These are phyloP conservation scores for Spatulosminthurus flaviceps DNA, from an alignment of 2,888 invertebrate species.

Conservation along the genomic window DNA sequence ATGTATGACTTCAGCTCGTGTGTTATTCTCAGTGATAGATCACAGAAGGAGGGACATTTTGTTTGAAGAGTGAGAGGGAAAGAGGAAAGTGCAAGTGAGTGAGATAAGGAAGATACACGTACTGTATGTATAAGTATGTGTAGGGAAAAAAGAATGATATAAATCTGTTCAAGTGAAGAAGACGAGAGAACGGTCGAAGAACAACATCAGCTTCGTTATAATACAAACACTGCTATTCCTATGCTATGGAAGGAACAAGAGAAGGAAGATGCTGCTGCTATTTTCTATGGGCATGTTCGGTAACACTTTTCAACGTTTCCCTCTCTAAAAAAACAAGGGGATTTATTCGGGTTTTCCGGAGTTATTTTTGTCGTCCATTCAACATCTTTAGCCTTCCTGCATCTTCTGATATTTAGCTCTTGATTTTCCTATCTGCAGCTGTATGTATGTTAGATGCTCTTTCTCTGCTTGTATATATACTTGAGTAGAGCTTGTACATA, in stretches of 20 bases:
- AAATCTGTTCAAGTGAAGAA: conserved; percentile 41
- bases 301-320: conserved; percentile 46
- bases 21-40: conserved; percentile 37
- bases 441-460: not conserved
- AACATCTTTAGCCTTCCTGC: conserved; percentile 4
- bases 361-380: conserved; percentile 53
- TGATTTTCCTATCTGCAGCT: not conserved
- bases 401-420: not conserved
- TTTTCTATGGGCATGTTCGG: conserved; percentile 6
- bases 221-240: not conserved
- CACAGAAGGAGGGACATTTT: conserved; percentile 29
- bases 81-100: not conserved
- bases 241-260: conserved; percentile 1
- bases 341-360: conserved; percentile 50
- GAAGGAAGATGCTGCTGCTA: not conserved
- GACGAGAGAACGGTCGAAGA: conserved; percentile 27
- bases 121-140: conserved; percentile 23
- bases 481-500: not conserved
- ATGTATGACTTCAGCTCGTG: conserved; percentile 30
- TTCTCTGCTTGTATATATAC: not conserved
- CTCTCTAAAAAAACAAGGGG: conserved; percentile 54
- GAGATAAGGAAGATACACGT: not conserved
- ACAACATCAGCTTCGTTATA: not conserved
- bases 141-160: conserved; percentile 41
- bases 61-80: not conserved